Conservation (phyloP, 2,888 invertebrate species). For the Lordiphosa fenestrarum region DNA sequence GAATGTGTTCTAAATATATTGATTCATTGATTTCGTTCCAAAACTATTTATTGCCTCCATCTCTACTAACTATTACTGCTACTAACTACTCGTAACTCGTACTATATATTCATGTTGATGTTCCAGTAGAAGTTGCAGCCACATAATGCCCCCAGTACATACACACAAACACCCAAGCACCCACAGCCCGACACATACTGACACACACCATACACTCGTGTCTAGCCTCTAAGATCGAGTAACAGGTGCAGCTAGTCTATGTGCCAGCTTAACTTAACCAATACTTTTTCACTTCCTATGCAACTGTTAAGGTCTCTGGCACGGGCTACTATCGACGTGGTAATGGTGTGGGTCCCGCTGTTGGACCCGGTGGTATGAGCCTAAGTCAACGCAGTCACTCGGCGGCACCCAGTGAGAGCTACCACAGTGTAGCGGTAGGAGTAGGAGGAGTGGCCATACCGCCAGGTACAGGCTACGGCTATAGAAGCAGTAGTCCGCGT, state of each 20-base stretch:
- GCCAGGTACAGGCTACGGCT: conserved; percentile 71
- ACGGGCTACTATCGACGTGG: conserved; percentile 79
- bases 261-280: conserved; percentile 13
- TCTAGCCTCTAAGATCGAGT: neutral
- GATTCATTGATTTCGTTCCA: conserved; percentile 52
- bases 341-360: conserved; percentile 77
- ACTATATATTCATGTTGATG: conserved; percentile 43
- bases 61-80: conserved; percentile 29
- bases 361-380: conserved; percentile 80
- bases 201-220: conserved; percentile 26
- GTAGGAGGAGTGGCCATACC: conserved; percentile 36
- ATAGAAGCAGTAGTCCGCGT: conserved; percentile 88
- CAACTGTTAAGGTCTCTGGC: conserved; percentile 57
- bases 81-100: conserved; percentile 31
- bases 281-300: conserved; percentile 10
- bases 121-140: conserved; percentile 69
- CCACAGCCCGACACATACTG: conserved; percentile 3
- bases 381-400: conserved; percentile 89
- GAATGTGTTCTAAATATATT: conserved; percentile 6
- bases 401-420: conserved; percentile 86
- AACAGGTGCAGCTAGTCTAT: conserved; percentile 7
- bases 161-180: conserved; percentile 19
- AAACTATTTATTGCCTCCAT: conserved; percentile 53
- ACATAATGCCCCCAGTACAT: conserved; percentile 33
- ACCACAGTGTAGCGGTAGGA: conserved; percentile 64